Evolutionary conservation across 2,888 invertebrate species (phyloP), one percentile per base, ranked within the genome.

Genomic region (Gnatocerus cornutus): DNA sequence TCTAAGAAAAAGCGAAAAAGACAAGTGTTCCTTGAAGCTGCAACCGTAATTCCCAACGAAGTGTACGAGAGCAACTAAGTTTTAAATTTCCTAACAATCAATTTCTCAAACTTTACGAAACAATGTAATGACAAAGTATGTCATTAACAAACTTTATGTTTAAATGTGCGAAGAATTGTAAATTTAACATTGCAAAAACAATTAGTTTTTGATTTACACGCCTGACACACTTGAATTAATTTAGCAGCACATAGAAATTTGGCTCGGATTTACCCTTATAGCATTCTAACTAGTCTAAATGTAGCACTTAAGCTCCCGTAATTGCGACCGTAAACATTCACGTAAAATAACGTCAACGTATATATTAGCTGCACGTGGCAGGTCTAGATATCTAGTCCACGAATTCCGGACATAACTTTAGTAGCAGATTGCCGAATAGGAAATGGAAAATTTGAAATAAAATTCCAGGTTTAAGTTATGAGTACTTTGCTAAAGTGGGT

Each of bases 331-430:
- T 53, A 53, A 53, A 53, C 37, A 16, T 53, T 21, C 48, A 12
- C 48, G 48, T 50, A 50, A 50, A 50, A 21, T 50, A 50, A 53
- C 37, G 53, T 13, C 37, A 53, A 37, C 53, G 37, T 53, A 53
- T 53, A 14, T 53, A 53, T 13, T 53, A 13, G 53, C 8, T 53
- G 53, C 13, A 50, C 48, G 48, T 50, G 27, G 27, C 12, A 41
- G 41, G 41, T 13, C 33, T 33, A 33, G 41, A 37, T 37, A 37
- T 37, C 37, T 37, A n/a, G 37, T 37, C 9, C 9, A 37, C 9
- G 37, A 12, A 13, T 41, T 12, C 41, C 10, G 10, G 41, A 12
- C 33, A 33, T 33, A 33, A 33, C 33, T 33, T 33, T 21, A 21
- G 21, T 21, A 21, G 21, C 21, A 21, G 21, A 21, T 21, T 21